Conservation (phyloP, 2,888 invertebrate genomes). For the Melanostoma scalare region DNA sequence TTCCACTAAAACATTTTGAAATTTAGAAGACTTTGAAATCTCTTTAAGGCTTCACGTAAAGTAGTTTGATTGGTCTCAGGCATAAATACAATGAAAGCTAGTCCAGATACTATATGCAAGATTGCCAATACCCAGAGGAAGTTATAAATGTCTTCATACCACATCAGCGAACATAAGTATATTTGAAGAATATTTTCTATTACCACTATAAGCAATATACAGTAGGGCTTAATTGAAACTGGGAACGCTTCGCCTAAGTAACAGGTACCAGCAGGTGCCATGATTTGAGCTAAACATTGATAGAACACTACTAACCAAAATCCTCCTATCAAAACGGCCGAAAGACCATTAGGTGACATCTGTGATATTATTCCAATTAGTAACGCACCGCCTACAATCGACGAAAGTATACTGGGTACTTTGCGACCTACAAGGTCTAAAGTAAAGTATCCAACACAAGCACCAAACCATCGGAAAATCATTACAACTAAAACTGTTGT, state of each 20-base stretch:
- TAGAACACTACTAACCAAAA: slow-evolving; percentile 61
- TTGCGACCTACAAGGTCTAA: slow-evolving; percentile 77
- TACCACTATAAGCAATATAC: slow-evolving; percentile 75
- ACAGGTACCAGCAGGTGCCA: slow-evolving; percentile 73
- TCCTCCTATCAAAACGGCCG: neutral
- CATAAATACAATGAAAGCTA: slow-evolving; percentile 72
- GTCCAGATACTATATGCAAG: slow-evolving; percentile 73
- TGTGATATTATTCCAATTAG: slow-evolving; percentile 58
- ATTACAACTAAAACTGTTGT: no score
- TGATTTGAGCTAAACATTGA: slow-evolving; percentile 77
- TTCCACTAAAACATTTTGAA: no score
- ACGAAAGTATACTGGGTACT: slow-evolving; percentile 69
- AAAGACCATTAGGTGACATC: neutral
- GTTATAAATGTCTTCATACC: no score
- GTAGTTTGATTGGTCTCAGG: slow-evolving; percentile 78
- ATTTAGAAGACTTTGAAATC: slow-evolving; percentile 63
- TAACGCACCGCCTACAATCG: slow-evolving; percentile 69
- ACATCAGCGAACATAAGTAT: no score
- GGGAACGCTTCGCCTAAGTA: slow-evolving; percentile 78
- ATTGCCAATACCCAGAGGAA: slow-evolving; percentile 43
- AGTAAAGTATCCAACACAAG: slow-evolving; percentile 44
- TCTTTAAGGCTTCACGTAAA: slow-evolving; percentile 74
- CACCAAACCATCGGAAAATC: slow-evolving; percentile 73
- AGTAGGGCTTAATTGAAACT: slow-evolving; percentile 74
- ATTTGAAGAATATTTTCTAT: slow-evolving; percentile 75